Percentiles rank a stretch among this genome's conserved stretches.
These are phyloP conservation scores for Rhopilema esculentum DNA, from an alignment of 30 jellyfish, hydroid and myxozoan genomes.

Conservation along the genomic window DNA sequence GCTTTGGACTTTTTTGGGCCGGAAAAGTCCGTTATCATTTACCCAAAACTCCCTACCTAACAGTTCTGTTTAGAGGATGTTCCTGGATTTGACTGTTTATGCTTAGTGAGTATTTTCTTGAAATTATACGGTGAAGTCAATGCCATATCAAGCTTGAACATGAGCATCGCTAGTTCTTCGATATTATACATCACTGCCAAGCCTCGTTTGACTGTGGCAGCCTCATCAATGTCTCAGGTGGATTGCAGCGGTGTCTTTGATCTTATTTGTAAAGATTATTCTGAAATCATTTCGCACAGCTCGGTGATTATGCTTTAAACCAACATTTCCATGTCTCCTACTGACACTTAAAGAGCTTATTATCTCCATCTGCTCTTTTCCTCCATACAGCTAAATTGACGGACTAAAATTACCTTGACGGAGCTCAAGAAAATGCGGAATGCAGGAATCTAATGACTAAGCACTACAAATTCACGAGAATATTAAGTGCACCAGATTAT, in stretches of 20 bases:
- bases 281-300: not conserved
- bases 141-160: no score
- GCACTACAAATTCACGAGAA: no score
- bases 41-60: no score
- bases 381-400: not conserved
- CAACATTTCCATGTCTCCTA: not conserved
- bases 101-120: no score
- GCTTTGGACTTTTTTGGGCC: no score
- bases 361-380: constrained; percentile 13
- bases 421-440: not conserved
- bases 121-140: no score
- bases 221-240: not conserved
- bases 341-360: not conserved
- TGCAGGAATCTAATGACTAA: not conserved
- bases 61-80: no score
- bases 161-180: not conserved
- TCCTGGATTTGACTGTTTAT: no score
- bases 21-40: no score
- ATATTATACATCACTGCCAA: not conserved
- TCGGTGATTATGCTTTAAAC: not conserved
- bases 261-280: not conserved
- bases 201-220: not conserved
- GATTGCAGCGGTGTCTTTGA: not conserved
- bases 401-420: not conserved
- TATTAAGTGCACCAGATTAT: no score